Conservation (phyloP, 1,140 invertebrate genomes). For the Phortica variegata region DNA sequence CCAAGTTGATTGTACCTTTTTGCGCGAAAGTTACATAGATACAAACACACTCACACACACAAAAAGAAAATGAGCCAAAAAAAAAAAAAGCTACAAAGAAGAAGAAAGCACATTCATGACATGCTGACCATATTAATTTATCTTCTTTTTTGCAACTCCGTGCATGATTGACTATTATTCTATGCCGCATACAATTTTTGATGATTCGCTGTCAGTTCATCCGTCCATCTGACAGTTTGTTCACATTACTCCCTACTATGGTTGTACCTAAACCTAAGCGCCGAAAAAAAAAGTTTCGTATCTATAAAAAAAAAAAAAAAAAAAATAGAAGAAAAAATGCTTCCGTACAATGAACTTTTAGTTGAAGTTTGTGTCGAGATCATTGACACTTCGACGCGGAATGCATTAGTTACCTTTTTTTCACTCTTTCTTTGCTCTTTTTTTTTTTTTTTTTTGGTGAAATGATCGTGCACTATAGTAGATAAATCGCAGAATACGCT, state of each 20-base stretch:
- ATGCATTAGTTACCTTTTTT: conserved; percentile 47
- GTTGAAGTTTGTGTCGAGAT: conserved; percentile 48
- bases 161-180: conserved; percentile 51
- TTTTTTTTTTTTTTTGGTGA: conserved; percentile 40
- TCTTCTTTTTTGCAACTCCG: conserved; percentile 52
- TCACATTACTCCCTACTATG: no score
- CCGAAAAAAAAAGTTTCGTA: no score
- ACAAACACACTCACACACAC: conserved; percentile 24
- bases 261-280: no score
- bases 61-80: background rate
- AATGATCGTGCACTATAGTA: conserved; percentile 50
- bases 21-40: conserved; percentile 55
- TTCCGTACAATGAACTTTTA: conserved; percentile 42
- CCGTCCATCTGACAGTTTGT: no score
- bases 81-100: no score
- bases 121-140: conserved; percentile 57
- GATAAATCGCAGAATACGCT: conserved; percentile 21
- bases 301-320: no score
- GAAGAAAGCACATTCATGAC: conserved; percentile 55
- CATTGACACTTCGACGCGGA: conserved; percentile 53
- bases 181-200: no score
- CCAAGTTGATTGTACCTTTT: conserved; percentile 34
- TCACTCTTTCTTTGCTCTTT: background rate
- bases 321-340: no score
- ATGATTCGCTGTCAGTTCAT: no score